phyloP scores from a whole-genome alignment of 2,113 vertebrate species.

The Oncorhynchus gorbuscha region DNA sequence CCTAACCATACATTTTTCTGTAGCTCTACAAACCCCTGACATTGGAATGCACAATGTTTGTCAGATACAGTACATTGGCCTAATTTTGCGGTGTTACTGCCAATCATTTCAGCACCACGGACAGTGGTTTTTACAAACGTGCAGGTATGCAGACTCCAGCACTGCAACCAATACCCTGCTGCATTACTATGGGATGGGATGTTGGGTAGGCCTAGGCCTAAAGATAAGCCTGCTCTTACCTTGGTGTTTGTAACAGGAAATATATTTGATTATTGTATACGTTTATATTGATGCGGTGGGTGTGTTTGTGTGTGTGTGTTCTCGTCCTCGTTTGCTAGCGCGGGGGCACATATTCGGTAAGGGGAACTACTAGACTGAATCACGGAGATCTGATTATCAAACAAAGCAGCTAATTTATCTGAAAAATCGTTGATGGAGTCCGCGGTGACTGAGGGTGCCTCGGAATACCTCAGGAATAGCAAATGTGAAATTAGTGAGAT shows the following conservation, averaged over 20 bases:
- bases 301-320: too few species aligned
- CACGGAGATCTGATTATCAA: slow-evolving; percentile 86
- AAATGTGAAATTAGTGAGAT: slow-evolving; percentile 97
- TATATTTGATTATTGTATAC: too few species aligned
- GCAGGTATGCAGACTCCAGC: not conserved
- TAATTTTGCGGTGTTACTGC: too few species aligned
- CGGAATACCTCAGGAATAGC: slow-evolving; percentile 88
- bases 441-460: slow-evolving; percentile 77
- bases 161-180: too few species aligned
- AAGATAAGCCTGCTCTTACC: too few species aligned
- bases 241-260: too few species aligned
- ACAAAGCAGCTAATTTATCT: slow-evolving; percentile 87
- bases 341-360: slow-evolving; percentile 51
- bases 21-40: not conserved
- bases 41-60: not conserved
- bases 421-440: slow-evolving; percentile 78
- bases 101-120: not conserved
- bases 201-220: too few species aligned
- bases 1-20: too few species aligned
- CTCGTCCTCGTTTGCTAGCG: slow-evolving; percentile 69
- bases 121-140: not conserved
- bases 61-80: not conserved
- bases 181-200: too few species aligned
- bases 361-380: slow-evolving; percentile 73
- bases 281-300: too few species aligned